phyloP scores from a whole-genome alignment of 2,797 vertebrate genomes.

The Manis javanica region DNA sequence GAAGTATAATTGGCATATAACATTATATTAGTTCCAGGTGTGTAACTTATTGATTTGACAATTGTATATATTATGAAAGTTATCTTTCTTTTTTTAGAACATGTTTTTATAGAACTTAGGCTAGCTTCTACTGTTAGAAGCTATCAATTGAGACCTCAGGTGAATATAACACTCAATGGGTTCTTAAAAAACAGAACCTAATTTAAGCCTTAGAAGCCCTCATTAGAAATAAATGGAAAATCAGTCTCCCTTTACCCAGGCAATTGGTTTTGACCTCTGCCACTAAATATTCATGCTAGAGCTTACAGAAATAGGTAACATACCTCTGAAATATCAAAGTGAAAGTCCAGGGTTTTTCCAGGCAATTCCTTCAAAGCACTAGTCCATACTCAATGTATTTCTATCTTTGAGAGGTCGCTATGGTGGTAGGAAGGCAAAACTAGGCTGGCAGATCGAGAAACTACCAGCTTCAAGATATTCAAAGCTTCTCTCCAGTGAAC shows the following conservation, averaged over 20 bases:
- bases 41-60: too few species aligned
- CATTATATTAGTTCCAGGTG: too few species aligned
- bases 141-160: neutral
- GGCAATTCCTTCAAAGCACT: conserved; percentile 97
- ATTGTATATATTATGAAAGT: neutral
- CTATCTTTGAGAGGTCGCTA: conserved; percentile 95
- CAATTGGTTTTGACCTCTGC: neutral
- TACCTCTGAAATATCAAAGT: conserved; percentile 99
- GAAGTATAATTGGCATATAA: too few species aligned
- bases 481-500: conserved; percentile 98
- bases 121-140: conserved; percentile 55
- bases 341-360: conserved; percentile 98
- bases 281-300: neutral
- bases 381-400: conserved; percentile 97
- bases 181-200: neutral
- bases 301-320: neutral
- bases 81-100: neutral
- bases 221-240: neutral
- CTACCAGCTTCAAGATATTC: conserved; percentile 97
- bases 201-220: neutral
- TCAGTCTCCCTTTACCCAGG: neutral
- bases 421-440: conserved; percentile 95
- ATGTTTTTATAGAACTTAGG: neutral
- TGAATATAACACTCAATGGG: neutral
- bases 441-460: conserved; percentile 97